Percentiles rank a stretch among this genome's conserved stretches.
Evolutionary conservation across 2,797 vertebrate species (phyloP).

Genomic region (Brachyalestes nurse): DNA sequence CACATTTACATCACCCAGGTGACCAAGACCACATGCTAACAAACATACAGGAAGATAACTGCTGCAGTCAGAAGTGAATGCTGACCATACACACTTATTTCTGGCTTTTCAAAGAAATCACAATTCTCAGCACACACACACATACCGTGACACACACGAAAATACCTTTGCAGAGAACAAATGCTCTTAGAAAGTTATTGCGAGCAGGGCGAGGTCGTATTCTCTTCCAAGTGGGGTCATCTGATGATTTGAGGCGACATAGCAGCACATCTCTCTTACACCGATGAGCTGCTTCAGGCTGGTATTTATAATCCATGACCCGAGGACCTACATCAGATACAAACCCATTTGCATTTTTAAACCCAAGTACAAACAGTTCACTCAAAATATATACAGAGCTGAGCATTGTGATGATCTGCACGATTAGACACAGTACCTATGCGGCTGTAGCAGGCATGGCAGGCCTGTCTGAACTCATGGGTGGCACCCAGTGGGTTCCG

Average conservation of each 20-base stretch:
- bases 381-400: neutral
- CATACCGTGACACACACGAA: neutral
- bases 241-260: slow-evolving; percentile 86
- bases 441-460: slow-evolving; percentile 93
- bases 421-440: slow-evolving; percentile 81
- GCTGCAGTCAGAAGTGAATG: no score
- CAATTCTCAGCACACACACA: neutral
- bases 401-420: no score
- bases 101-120: no score
- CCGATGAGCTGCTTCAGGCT: slow-evolving; percentile 93
- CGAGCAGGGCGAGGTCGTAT: slow-evolving; percentile 93
- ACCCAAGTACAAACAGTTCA: neutral
- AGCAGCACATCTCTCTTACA: slow-evolving; percentile 93
- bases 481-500: slow-evolving; percentile 93
- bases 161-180: slow-evolving; percentile 96
- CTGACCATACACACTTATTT: no score
- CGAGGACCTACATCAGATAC: slow-evolving; percentile 79
- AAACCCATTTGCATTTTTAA: neutral
- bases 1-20: no score
- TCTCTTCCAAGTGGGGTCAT: slow-evolving; percentile 93
- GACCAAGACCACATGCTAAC: no score
- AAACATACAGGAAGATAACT: no score
- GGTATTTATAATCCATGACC: slow-evolving; percentile 94
- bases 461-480: slow-evolving; percentile 95
- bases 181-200: slow-evolving; percentile 95